phyloP scores from a whole-genome alignment of 1,140 invertebrate species.

The Calephelis virginiensis region DNA sequence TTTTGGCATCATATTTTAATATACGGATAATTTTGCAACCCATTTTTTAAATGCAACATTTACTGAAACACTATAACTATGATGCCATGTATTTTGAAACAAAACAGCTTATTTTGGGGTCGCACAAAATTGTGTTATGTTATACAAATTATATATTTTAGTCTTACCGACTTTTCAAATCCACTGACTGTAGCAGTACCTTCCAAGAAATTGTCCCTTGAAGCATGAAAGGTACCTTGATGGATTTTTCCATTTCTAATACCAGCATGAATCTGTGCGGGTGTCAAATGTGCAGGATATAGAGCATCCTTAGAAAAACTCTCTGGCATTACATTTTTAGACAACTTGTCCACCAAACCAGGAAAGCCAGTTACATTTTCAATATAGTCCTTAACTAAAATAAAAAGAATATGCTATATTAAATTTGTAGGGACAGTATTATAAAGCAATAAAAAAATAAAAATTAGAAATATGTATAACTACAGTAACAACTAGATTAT shows the following conservation, averaged over 20 bases:
- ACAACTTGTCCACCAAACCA: slow-evolving; percentile 89
- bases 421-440: no score
- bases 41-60: no score
- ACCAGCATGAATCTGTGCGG: slow-evolving; percentile 86
- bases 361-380: slow-evolving; percentile 82
- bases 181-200: slow-evolving; percentile 91
- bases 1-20: no score
- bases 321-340: slow-evolving; percentile 82
- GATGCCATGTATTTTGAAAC: no score
- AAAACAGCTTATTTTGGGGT: background rate
- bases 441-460: no score
- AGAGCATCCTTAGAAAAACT: slow-evolving; percentile 82
- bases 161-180: slow-evolving; percentile 85
- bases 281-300: slow-evolving; percentile 92
- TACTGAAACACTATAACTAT: no score
- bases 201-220: slow-evolving; percentile 96
- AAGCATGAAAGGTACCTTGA: slow-evolving; percentile 92
- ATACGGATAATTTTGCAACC: no score
- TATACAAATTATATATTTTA: background rate
- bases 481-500: no score
- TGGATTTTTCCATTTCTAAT: slow-evolving; percentile 88
- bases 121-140: background rate
- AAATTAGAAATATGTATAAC: no score
- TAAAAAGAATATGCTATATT: slow-evolving; percentile 31
- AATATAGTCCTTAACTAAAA: slow-evolving; percentile 86